These are phyloP conservation scores for Holacanthella duospinosa DNA, from an alignment of 2,888 invertebrate species.

Conservation along the genomic window DNA sequence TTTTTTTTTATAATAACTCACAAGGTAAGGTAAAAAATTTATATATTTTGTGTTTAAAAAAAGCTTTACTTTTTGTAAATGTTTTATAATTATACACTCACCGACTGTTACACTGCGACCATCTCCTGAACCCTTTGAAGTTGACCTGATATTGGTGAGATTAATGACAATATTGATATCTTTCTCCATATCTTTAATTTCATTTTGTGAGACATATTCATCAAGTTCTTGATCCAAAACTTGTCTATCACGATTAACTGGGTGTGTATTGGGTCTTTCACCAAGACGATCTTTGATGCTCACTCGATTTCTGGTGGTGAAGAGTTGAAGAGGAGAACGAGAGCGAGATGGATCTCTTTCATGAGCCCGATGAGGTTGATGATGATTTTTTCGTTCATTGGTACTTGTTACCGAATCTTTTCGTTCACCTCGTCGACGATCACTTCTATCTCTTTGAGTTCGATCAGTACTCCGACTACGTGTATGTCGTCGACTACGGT, in stretches of 20 bases:
- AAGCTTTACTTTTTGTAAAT: too few relatives aligned
- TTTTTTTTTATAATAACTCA: too few relatives aligned
- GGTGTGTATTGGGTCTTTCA: not conserved
- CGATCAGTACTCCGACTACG: not conserved
- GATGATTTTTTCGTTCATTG: not conserved
- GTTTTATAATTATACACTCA: not conserved
- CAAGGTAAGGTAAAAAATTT: too few relatives aligned
- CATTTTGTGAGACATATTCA: not conserved
- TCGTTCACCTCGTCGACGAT: not conserved
- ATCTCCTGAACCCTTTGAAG: not conserved
- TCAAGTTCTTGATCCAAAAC: not conserved
- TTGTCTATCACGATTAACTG: not conserved
- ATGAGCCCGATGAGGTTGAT: not conserved
- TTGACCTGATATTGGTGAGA: not conserved
- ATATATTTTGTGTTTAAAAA: too few relatives aligned
- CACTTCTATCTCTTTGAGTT: not conserved
- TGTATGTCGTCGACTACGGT: not conserved
- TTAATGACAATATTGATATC: slow-evolving; percentile 1
- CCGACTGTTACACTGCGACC: not conserved
- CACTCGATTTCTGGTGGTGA: not conserved
- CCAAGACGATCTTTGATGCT: not conserved
- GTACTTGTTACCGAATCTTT: not conserved
- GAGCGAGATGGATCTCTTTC: not conserved
- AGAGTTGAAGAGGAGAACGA: not conserved
- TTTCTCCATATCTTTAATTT: not conserved